Percentiles rank a stretch among this genome's conserved stretches.
phyloP scores from a whole-genome alignment of 92 coral and sea anemone species.

The Zoanthus gigantus region DNA sequence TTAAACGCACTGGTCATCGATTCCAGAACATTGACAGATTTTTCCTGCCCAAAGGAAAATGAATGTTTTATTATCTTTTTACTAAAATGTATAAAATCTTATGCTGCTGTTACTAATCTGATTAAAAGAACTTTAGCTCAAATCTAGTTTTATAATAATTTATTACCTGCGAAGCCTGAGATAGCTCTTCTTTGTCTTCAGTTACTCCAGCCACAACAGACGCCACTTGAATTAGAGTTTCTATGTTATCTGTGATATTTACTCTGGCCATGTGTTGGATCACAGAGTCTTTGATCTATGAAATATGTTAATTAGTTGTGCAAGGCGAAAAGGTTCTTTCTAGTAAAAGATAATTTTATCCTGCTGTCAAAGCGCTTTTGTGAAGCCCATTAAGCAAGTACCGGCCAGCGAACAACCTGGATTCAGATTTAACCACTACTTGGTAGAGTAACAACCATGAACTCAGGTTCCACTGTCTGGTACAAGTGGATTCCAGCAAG shows the following conservation, averaged over 20 bases:
- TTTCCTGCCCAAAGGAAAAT: constrained; percentile 48
- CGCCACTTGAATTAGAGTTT: constrained; percentile 77
- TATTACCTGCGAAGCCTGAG: constrained; percentile 79
- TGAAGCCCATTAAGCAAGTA: too few species aligned
- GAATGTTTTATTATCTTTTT: neutral
- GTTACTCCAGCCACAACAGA: constrained; percentile 88
- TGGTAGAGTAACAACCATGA: too few species aligned
- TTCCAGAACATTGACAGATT: constrained; percentile 74
- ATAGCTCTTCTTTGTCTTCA: constrained; percentile 76
- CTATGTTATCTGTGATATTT: constrained; percentile 77
- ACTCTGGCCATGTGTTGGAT: constrained; percentile 78
- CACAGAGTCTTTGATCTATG: constrained; percentile 81
- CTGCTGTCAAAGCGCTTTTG: too few species aligned
- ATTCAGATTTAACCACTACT: too few species aligned
- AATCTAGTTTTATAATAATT: too few species aligned
- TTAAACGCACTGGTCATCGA: constrained; percentile 68
- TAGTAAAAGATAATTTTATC: too few species aligned
- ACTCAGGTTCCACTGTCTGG: too few species aligned
- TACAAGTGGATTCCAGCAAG: too few species aligned
- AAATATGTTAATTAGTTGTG: too few species aligned
- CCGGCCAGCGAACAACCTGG: too few species aligned
- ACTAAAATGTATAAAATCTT: neutral
- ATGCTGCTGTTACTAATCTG: neutral
- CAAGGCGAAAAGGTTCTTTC: too few species aligned
- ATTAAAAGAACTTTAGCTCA: too few species aligned